Evolutionary conservation across 64 coral and sea anemone genomes (phyloP).

Genomic region (Pocillopora damicornis): DNA sequence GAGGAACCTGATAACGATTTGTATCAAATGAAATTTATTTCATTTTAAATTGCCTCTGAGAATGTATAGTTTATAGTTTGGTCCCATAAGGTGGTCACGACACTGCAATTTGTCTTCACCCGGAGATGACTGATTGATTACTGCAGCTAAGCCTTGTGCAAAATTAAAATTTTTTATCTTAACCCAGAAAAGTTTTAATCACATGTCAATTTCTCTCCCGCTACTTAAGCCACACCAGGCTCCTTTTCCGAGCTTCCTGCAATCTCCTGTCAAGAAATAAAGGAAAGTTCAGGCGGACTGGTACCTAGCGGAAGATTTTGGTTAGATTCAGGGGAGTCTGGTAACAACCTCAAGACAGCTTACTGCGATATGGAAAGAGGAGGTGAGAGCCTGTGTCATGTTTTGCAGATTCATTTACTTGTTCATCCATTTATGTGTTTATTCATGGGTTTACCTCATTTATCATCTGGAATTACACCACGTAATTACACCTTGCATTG

Average conservation of each 20-base stretch:
- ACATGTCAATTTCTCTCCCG: background rate
- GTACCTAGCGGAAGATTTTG: slow-evolving; percentile 36
- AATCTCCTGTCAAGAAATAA: slow-evolving; percentile 36
- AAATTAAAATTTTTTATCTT: background rate
- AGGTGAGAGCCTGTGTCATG: background rate
- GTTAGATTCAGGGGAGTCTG: background rate
- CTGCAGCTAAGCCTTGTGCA: too few relatives aligned
- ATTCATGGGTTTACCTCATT: too few relatives aligned
- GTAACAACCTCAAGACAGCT: background rate
- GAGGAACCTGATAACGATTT: too few relatives aligned
- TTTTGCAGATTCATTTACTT: background rate
- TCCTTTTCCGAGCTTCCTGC: slow-evolving; percentile 24
- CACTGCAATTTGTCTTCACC: too few relatives aligned
- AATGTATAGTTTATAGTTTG: too few relatives aligned
- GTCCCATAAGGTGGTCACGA: too few relatives aligned
- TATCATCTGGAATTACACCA: background rate
- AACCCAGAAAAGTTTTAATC: background rate
- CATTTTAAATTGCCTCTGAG: too few relatives aligned
- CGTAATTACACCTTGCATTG: too few relatives aligned
- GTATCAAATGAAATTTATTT: too few relatives aligned
- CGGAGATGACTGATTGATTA: too few relatives aligned
- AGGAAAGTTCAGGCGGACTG: slow-evolving; percentile 3
- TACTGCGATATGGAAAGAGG: slow-evolving; percentile 40
- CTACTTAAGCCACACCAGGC: slow-evolving; percentile 5
- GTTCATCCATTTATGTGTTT: background rate